Base-by-base conservation (phyloP, 2,888 invertebrate genomes). In the Parnassius mnemosyne region DNA sequence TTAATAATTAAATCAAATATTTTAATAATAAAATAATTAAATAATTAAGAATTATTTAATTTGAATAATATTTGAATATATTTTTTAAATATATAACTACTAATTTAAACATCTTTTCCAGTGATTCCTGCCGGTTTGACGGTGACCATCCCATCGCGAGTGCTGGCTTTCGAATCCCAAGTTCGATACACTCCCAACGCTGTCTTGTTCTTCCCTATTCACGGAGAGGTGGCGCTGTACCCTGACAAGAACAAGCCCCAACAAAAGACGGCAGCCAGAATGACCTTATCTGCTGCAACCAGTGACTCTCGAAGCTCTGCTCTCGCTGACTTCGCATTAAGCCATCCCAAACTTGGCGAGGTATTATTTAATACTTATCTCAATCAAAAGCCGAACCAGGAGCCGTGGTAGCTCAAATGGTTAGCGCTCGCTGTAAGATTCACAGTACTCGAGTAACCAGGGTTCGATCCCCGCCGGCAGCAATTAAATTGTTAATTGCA, bases 241-340 rank as follows among this genome's bases (percentile, higher is more conserved):
- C 81, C 95, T 58, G 95, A 97, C 85, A 95, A 95, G 78, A 93
- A 93, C 72, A 93, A 94, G 68, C 95, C 95, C 0, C 92, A 93
- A n/a, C 93, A 94, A 69, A 95, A 94, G 76, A 93, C 95, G 0
- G 89, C 93, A 0, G 74, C 95, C 0, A 83, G 89, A 13, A 92
- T 93, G 61, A 77, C 80, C 51, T 83, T 93, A 0, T 93, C 95
- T 67, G 69, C 94, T 3, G 84, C 88, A 3, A 84, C 82, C 0
- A 73, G 86, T 0, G 92, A 93, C 3, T 84, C 92, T 3, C 84
- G 92, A 57, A 85, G 93, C 49, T 84, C 87, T 5, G 77, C 92
- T 2, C 84, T 85, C 2, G 94, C 93, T 2, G 93, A 94, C 67
- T 74, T 94, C 0, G 94, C 93, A 69, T 93, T 96, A 66, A 92